phyloP scores from a whole-genome alignment of 2,888 invertebrate species.

The Lithophane ornitopus region DNA sequence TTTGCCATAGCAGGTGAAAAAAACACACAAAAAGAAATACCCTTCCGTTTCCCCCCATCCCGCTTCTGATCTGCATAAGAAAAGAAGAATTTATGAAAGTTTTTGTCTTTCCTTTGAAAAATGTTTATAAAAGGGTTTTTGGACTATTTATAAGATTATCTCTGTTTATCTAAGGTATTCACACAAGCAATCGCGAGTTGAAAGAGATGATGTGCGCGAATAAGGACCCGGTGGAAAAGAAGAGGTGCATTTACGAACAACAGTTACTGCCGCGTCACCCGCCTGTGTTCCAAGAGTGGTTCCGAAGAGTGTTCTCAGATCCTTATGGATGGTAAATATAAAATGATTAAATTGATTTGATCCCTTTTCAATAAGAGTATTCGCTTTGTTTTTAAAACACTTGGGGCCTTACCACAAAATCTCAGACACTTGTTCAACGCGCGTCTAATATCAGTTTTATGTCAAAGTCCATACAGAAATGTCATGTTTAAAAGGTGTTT shows the following conservation, averaged over 20 bases:
- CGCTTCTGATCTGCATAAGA: too few relatives aligned
- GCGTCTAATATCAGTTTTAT: too few relatives aligned
- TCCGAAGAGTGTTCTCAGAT: constrained; percentile 96
- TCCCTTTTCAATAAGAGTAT: background rate
- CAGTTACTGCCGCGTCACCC: constrained; percentile 93
- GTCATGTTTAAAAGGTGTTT: too few relatives aligned
- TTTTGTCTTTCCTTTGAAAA: too few relatives aligned
- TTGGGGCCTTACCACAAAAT: background rate
- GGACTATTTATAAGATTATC: background rate
- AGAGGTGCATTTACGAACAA: constrained; percentile 92
- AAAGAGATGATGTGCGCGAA: constrained; percentile 91
- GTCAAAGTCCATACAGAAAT: too few relatives aligned
- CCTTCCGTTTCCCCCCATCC: too few relatives aligned
- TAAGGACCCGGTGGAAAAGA: constrained; percentile 92
- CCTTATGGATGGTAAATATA: constrained; percentile 94
- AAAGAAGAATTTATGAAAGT: too few relatives aligned
- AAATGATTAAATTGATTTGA: background rate
- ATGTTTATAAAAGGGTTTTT: too few relatives aligned
- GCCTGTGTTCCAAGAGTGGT: constrained; percentile 98
- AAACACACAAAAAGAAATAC: too few relatives aligned
- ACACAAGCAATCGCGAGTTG: constrained; percentile 91
- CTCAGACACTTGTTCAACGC: too few relatives aligned
- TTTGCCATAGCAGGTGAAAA: too few relatives aligned
- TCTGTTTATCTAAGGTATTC: constrained; percentile 82
- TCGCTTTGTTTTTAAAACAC: background rate